phyloP scores from a whole-genome alignment of 2,113 vertebrate genomes.

The Oryzias celebensis region DNA sequence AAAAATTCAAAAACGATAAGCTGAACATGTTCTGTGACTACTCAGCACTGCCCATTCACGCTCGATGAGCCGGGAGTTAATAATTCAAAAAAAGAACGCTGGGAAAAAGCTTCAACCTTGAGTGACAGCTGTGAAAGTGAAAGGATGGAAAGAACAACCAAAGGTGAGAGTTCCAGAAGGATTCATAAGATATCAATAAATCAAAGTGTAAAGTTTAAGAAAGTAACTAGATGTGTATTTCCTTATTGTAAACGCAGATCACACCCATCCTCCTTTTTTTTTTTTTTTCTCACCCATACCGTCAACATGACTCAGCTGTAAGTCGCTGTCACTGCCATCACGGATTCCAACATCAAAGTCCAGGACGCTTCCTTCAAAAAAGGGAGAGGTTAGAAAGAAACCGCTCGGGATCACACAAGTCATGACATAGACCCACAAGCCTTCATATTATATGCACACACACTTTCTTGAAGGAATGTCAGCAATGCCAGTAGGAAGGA shows the following conservation, averaged over 20 bases:
- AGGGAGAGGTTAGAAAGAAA: not conserved
- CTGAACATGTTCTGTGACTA: conserved; percentile 71
- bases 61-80: conserved; percentile 74
- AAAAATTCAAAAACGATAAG: conserved; percentile 65
- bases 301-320: conserved; percentile 47
- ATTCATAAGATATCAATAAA: not conserved
- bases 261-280: not conserved
- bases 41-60: conserved; percentile 76
- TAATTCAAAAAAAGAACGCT: conserved; percentile 73
- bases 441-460: not conserved
- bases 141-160: conserved; percentile 15
- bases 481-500: conserved; percentile 68
- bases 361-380: conserved; percentile 52
- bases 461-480: conserved; percentile 65
- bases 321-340: conserved; percentile 47
- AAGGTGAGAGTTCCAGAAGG: not conserved
- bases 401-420: too few species aligned
- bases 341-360: conserved; percentile 62
- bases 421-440: conserved; percentile 12
- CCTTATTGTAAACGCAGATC: not conserved
- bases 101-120: conserved; percentile 49
- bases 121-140: conserved; percentile 44
- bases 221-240: conserved; percentile 1
- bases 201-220: not conserved
- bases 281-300: conserved; percentile 37